Conservation (phyloP, 2,888 invertebrate species). For the Caenorhabditis parvicauda region DNA sequence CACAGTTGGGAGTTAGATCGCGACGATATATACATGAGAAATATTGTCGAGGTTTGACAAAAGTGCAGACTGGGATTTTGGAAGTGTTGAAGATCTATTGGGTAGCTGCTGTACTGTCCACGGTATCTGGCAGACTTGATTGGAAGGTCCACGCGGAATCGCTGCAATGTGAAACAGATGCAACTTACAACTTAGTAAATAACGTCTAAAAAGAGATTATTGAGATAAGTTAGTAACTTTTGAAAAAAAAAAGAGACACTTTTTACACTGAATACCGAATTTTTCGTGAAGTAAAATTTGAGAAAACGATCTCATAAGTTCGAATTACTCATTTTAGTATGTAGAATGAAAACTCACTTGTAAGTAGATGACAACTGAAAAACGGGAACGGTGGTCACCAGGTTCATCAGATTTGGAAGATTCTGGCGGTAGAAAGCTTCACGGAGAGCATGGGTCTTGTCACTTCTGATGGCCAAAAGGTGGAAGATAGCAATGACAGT, state of each 20-base stretch:
- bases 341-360: conserved; percentile 65
- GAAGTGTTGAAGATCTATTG: conserved; percentile 98
- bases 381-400: conserved; percentile 92
- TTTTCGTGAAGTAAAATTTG: too few species aligned
- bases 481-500: conserved; percentile 98
- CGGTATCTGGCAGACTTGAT: conserved; percentile 98
- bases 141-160: conserved; percentile 97
- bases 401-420: conserved; percentile 96
- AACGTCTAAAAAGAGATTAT: not conserved
- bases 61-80: conserved; percentile 94
- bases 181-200: too few species aligned
- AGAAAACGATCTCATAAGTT: too few species aligned
- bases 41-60: conserved; percentile 99
- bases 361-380: conserved; percentile 99
- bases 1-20: too few species aligned
- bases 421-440: conserved; percentile 99
- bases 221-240: not conserved
- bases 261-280: too few species aligned
- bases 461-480: conserved; percentile 90
- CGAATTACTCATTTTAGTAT: too few species aligned
- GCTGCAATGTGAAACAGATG: too few species aligned
- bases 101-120: conserved; percentile 98
- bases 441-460: conserved; percentile 93
- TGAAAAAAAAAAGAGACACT: too few species aligned
- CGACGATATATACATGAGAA: conserved; percentile 75